Percentiles rank a stretch among this genome's conserved stretches.
Conservation (phyloP, 1,140 invertebrate species). For the Polypedilum vanderplanki region DNA sequence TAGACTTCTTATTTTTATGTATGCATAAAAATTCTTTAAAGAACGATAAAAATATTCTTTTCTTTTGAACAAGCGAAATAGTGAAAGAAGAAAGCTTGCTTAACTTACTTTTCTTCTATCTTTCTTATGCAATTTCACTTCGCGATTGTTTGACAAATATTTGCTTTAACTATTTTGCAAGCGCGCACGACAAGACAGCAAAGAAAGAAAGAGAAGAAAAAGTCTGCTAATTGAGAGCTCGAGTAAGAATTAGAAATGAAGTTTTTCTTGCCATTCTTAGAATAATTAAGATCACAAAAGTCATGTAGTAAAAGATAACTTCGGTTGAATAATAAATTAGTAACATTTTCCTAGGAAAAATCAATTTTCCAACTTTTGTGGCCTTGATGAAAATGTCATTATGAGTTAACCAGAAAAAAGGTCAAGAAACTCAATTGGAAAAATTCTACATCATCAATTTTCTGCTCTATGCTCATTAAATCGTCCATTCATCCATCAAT, state of each 20-base stretch:
- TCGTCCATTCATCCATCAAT: no score
- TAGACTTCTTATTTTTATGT: no score
- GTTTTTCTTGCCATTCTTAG: not conserved
- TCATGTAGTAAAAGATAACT: not conserved
- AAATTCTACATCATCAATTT: no score
- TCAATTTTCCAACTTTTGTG: no score
- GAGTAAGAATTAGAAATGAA: not conserved
- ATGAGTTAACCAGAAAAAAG: no score
- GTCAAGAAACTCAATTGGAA: no score
- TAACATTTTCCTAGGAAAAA: not conserved
- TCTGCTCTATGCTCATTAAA: no score
- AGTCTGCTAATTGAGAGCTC: slow-evolving; percentile 14
- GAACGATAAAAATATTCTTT: not conserved
- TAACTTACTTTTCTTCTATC: no score
- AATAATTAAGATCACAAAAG: slow-evolving; percentile 19
- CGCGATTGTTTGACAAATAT: slow-evolving; percentile 11
- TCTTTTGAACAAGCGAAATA: no score
- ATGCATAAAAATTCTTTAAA: not conserved
- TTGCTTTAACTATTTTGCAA: not conserved
- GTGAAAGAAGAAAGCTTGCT: not conserved
- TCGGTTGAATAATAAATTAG: slow-evolving; percentile 1
- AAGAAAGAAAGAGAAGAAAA: not conserved
- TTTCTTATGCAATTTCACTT: slow-evolving; percentile 1
- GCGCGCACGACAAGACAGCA: not conserved
- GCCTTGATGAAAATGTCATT: no score